Evolutionary conservation across 30 jellyfish, hydroid and myxozoan genomes (phyloP), one percentile per base, ranked within the genome.

Genomic region (Sanderia malayensis): DNA sequence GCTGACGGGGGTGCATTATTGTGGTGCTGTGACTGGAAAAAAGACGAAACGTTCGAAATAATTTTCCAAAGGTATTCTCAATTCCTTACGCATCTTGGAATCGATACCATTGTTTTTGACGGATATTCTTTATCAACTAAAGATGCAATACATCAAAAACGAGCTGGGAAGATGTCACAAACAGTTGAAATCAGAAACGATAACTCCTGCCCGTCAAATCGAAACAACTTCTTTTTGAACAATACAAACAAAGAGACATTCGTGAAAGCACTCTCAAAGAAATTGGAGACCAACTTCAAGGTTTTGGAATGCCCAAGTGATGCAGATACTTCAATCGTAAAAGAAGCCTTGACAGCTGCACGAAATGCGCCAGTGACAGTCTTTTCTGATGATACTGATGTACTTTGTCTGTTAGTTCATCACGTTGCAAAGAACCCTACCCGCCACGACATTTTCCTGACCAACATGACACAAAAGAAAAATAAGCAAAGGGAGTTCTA

Each of bases 261-360:
- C 13, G 83, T 52, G 23, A 21, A 17, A 31, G 10, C 28, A n/a
- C n/a, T n/a, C n/a, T n/a, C n/a, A n/a, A n/a, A n/a, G n/a, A n/a
- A n/a, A n/a, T n/a, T n/a, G n/a, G n/a, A n/a, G n/a, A n/a, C n/a
- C n/a, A n/a, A n/a, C n/a, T n/a, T n/a, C n/a, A 46, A 71, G 33
- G 83, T 71, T 21, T 11, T 45, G n/a, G 77, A 45, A 31, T 71
- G 83, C 34, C 81, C 83, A 45, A 71, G 83, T 47, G 83, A 45
- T 71, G 79, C 79, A 18, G 79, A 67, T 64, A 71, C 81, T 37
- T 37, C 52, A 37, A 37, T 4, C 6, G 13, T 4, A 37, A 37
- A 37, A 37, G 52, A 37, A 37, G 52, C 52, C 52, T 37, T 37
- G 52, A 37, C 52, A 37, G 52, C 13, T 37, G 52, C 52, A 6